Base-by-base conservation (phyloP, 2,888 invertebrate species). In the Chamaedrilus cognettii region DNA sequence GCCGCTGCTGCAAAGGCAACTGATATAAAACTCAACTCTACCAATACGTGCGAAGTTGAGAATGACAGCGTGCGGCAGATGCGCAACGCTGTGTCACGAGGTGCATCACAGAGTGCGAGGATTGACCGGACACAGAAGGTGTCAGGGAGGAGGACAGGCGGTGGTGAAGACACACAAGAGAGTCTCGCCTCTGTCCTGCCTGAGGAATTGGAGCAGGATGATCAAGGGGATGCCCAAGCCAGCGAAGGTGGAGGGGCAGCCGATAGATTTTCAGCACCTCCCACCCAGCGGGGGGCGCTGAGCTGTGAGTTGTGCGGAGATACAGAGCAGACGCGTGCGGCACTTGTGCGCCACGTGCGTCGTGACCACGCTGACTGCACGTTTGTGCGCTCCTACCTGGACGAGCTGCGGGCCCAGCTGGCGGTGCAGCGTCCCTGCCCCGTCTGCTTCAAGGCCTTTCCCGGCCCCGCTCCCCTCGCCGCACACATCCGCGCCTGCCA, bases 301-400 rank as follows among this genome's bases (percentile, higher is more conserved):
- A 52, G 55, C 26, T 52, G 55, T 26, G 55, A 52, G 11, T 26
- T 52, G 19, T 52, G 55, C 28, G 55, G 55, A 23, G 55, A 52
- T 26, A 23, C 26, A 23, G 55, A 52, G 7, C 15, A 7, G 26
- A 26, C 15, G 5, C 26, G 26, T 52, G 26, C 26, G 15, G 19
- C 55, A 52, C 28, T 52, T 11, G 26, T 52, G 7, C 19, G 28
- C 19, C 55, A 52, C 55, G 55, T 52, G 11, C 11, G 26, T 7
- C 19, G 28, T 7, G 7, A 52, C 15, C 55, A 52, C 55, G 26
- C 55, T 23, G 55, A 52, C 28, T 52, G 55, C 26, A 52, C 55
- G 19, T 52, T 52, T 52, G 55, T 52, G 28, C 19, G 55, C 23
- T 19, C 55, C 7, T 52, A 52, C 26, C 11, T 52, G 7, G 55